phyloP scores from a whole-genome alignment of 1,140 invertebrate species.

The Pollicipes pollicipes region DNA sequence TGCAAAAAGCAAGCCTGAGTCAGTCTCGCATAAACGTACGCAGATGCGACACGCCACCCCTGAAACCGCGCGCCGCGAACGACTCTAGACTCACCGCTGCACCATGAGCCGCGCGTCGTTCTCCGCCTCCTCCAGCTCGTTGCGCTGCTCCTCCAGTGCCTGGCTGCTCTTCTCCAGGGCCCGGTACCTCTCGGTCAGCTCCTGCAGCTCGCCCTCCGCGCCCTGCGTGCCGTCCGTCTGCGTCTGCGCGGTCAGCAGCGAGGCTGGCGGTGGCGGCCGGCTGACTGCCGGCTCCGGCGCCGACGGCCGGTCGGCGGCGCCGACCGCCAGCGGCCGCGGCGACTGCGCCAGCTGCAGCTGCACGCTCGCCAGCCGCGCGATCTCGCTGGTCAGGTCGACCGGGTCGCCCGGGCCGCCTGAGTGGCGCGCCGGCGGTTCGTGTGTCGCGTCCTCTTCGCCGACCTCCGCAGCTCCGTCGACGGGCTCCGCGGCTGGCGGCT shows the following conservation, averaged over 20 bases:
- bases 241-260: not conserved
- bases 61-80: too few relatives aligned
- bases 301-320: too few relatives aligned
- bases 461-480: too few relatives aligned
- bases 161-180: not conserved
- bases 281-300: too few relatives aligned
- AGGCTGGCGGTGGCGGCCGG: too few relatives aligned
- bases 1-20: too few relatives aligned
- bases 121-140: conserved; percentile 46
- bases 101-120: conserved; percentile 44
- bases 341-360: not conserved
- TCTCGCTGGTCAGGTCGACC: not conserved
- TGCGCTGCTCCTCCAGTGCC: conserved; percentile 34
- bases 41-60: too few relatives aligned
- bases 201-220: not conserved
- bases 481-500: too few relatives aligned
- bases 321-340: too few relatives aligned
- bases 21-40: too few relatives aligned
- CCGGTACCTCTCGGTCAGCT: not conserved
- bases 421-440: too few relatives aligned
- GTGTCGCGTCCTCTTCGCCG: too few relatives aligned
- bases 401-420: not conserved
- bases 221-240: not conserved
- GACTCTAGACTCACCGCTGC: conserved; percentile 30
- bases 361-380: not conserved